Conservation (phyloP, 2,797 vertebrate genomes). For the Helicolenus hilgendorfi region DNA sequence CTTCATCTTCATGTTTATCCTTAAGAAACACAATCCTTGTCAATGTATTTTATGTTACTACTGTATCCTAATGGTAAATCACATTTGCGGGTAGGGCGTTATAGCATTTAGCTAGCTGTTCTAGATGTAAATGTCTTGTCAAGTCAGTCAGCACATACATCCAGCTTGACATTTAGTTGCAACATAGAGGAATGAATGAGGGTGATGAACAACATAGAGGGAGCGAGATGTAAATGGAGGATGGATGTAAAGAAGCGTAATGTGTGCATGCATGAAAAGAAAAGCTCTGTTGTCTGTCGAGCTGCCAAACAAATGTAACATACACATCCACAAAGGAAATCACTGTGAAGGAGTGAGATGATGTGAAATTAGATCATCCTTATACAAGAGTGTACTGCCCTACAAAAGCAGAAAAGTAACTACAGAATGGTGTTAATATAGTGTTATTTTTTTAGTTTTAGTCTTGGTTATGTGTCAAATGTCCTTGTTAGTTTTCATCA, state of each 20-base stretch:
- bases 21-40: neutral
- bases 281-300: neutral
- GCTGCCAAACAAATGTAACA: neutral
- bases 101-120: neutral
- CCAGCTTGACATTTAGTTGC: neutral
- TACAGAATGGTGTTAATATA: neutral
- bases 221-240: neutral
- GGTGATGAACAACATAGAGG: neutral
- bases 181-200: neutral
- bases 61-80: neutral
- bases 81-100: neutral
- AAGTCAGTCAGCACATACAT: slow-evolving; percentile 5
- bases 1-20: neutral
- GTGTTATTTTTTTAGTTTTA: too few species aligned
- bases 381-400: neutral
- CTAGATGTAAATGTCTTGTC: neutral
- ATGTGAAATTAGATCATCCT: neutral
- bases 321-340: neutral
- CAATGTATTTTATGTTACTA: neutral
- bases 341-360: neutral
- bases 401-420: neutral
- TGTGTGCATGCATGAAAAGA: neutral
- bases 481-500: too few species aligned
- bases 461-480: too few species aligned
- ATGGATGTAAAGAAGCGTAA: neutral